phyloP scores from a whole-genome alignment of 2,113 vertebrate genomes.

The Pitta sordida region DNA sequence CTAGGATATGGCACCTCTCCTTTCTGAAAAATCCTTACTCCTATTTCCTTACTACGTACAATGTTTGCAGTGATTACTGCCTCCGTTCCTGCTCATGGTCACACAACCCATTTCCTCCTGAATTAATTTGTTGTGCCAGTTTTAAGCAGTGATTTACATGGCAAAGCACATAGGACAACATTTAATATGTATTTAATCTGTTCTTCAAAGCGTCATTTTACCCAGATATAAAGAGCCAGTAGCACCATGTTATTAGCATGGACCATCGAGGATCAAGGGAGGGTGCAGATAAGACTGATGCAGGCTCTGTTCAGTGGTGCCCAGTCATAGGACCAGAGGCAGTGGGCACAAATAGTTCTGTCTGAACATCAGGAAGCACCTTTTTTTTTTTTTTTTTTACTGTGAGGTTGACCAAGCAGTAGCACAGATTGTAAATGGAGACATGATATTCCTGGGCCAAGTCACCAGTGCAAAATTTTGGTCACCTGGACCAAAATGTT shows the following conservation, averaged over 20 bases:
- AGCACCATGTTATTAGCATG: neutral
- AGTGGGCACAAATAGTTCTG: neutral
- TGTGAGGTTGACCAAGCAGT: neutral
- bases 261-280: neutral
- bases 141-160: neutral
- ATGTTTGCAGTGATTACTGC: accelerated
- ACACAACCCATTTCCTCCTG: neutral
- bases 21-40: neutral
- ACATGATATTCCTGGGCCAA: neutral
- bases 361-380: neutral
- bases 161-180: neutral
- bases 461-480: neutral
- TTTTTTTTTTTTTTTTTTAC: neutral
- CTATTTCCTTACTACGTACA: neutral
- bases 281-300: neutral
- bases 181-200: neutral
- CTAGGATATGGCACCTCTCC: neutral
- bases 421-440: neutral
- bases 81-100: neutral
- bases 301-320: neutral
- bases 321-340: neutral
- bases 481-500: neutral
- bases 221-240: neutral
- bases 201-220: neutral
- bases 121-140: neutral